Percentiles rank a stretch among this genome's conserved stretches.
phyloP scores from a whole-genome alignment of 2,888 invertebrate species.

The Sinopyrophorus schimmeli region DNA sequence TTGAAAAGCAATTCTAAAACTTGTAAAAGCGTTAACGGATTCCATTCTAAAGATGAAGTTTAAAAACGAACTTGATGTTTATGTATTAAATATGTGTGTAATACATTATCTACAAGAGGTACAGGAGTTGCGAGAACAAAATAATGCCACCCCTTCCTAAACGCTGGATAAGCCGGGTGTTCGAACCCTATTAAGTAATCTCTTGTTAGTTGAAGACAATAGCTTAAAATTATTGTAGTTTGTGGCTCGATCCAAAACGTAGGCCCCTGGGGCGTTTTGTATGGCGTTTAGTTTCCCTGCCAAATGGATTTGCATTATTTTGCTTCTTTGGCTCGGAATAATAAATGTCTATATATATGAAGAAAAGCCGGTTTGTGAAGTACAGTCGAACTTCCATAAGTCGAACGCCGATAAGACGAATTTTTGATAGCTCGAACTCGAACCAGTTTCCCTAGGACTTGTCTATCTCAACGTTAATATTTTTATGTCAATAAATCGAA shows the following conservation, averaged over 20 bases:
- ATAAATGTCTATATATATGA: constrained; percentile 1
- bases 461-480: too few relatives aligned
- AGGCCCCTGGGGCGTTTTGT: constrained; percentile 27
- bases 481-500: too few relatives aligned
- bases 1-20: too few relatives aligned
- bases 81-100: too few relatives aligned
- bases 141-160: constrained; percentile 16
- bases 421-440: too few relatives aligned
- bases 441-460: too few relatives aligned
- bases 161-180: constrained; percentile 27
- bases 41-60: too few relatives aligned
- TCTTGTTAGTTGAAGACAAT: constrained; percentile 34
- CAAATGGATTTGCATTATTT: constrained; percentile 26
- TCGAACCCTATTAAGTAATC: constrained; percentile 32
- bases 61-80: too few relatives aligned
- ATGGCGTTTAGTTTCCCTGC: constrained; percentile 23
- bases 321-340: constrained; percentile 2
- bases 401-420: too few relatives aligned
- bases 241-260: constrained; percentile 25
- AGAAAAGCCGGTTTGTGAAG: too few relatives aligned
- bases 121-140: constrained; percentile 10
- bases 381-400: too few relatives aligned
- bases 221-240: constrained; percentile 29
- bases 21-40: too few relatives aligned
- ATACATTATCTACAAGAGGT: background rate